These are phyloP conservation scores for Parnassius mnemosyne DNA, from an alignment of 2,888 invertebrate species.

Conservation along the genomic window DNA sequence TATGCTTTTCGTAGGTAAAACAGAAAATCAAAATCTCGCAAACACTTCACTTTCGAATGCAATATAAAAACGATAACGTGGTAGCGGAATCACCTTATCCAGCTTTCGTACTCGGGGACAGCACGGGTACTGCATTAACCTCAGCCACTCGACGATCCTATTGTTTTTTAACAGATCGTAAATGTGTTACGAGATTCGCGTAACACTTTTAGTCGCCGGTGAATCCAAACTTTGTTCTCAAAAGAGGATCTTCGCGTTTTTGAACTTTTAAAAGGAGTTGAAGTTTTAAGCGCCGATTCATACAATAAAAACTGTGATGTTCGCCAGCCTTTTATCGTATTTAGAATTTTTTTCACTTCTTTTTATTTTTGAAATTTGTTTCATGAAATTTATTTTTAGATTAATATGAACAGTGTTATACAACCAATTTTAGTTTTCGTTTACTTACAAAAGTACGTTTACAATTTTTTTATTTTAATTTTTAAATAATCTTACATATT, in stretches of 20 bases:
- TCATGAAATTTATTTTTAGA: too few species aligned
- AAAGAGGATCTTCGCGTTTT: constrained; percentile 15
- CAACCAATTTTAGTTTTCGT: too few species aligned
- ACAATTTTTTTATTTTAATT: too few species aligned
- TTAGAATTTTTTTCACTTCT: neutral
- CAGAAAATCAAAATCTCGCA: neutral
- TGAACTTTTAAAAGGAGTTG: constrained; percentile 20
- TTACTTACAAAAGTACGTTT: too few species aligned
- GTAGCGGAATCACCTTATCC: constrained; percentile 30
- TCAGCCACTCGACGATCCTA: constrained; percentile 44
- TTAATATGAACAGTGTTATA: too few species aligned
- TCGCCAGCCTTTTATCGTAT: neutral
- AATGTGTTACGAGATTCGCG: constrained; percentile 56
- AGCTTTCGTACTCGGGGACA: constrained; percentile 29
- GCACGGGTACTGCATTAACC: constrained; percentile 38
- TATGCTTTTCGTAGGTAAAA: neutral
- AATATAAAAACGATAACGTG: neutral
- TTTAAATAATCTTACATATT: too few species aligned
- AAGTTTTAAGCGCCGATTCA: constrained; percentile 15
- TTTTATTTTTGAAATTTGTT: too few species aligned
- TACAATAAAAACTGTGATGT: constrained; percentile 13
- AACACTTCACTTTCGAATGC: constrained; percentile 1
- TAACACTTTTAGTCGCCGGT: constrained; percentile 34
- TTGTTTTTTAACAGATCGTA: constrained; percentile 61
- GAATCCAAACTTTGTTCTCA: constrained; percentile 24